phyloP scores from a whole-genome alignment of 2,888 invertebrate genomes.

The Tinea trinotella region DNA sequence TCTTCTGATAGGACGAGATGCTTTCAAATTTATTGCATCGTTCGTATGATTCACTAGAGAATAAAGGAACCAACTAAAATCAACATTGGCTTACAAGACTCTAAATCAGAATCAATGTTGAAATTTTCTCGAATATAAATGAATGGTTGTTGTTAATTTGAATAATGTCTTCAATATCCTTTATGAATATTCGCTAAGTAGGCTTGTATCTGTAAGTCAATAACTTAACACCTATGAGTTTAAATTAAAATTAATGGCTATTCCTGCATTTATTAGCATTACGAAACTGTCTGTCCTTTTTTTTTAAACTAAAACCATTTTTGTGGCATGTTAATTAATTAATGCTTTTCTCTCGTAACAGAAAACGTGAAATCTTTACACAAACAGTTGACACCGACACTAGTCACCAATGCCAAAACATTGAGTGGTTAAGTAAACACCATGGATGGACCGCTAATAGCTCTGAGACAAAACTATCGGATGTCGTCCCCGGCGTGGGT shows the following conservation, averaged over 20 bases:
- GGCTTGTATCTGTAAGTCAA: not conserved
- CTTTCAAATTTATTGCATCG: not conserved
- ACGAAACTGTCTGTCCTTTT: not conserved
- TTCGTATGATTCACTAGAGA: constrained; percentile 12
- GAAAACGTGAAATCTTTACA: not conserved
- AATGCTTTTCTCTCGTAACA: constrained; percentile 1
- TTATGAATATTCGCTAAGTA: constrained; percentile 13
- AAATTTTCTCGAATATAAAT: constrained; percentile 11
- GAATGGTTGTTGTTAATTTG: constrained; percentile 2
- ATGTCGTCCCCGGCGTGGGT: constrained; percentile 32
- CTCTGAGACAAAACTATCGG: constrained; percentile 14
- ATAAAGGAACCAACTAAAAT: not conserved
- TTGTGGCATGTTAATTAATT: not conserved
- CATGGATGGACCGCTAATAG: constrained; percentile 15
- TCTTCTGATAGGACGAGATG: constrained; percentile 1
- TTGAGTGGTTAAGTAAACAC: constrained; percentile 11
- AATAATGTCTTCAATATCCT: constrained; percentile 5
- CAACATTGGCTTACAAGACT: constrained; percentile 11
- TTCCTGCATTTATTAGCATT: not conserved
- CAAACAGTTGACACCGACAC: constrained; percentile 4
- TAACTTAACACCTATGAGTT: not conserved
- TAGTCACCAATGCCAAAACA: constrained; percentile 5
- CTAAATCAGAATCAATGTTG: constrained; percentile 6
- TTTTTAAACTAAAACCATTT: not conserved
- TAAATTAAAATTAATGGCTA: not conserved